A percentile compares a stretch with the other conserved stretches of the same genome.
These are phyloP conservation scores for Hydrotaea diabolus DNA, from an alignment of 2,888 invertebrate genomes.

Conservation along the genomic window DNA sequence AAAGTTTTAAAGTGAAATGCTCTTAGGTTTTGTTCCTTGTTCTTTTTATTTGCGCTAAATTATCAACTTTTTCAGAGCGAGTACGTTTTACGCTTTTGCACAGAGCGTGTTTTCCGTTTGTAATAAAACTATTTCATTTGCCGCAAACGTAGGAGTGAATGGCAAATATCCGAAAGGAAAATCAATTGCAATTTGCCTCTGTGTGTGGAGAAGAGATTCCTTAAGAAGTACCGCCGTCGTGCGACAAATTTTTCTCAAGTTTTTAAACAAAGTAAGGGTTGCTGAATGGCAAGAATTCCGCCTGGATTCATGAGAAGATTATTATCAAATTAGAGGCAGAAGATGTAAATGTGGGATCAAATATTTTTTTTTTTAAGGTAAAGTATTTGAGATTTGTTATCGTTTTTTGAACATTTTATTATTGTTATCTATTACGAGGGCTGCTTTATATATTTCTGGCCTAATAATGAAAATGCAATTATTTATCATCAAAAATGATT, in stretches of 20 bases:
- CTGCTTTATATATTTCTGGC: too few relatives aligned
- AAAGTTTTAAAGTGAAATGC: constrained; percentile 62
- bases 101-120: constrained; percentile 64
- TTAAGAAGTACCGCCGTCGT: constrained; percentile 7
- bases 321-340: too few relatives aligned
- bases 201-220: constrained; percentile 8
- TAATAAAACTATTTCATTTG: constrained; percentile 66
- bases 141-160: constrained; percentile 30
- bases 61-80: constrained; percentile 58
- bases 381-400: too few relatives aligned
- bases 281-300: constrained; percentile 29
- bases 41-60: constrained; percentile 1
- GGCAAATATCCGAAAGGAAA: constrained; percentile 32
- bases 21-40: constrained; percentile 20
- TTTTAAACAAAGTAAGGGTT: constrained; percentile 47
- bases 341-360: too few relatives aligned
- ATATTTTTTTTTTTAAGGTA: too few relatives aligned
- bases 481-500: too few relatives aligned
- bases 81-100: constrained; percentile 56
- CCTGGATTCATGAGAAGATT: too few relatives aligned
- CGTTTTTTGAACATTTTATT: too few relatives aligned
- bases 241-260: constrained; percentile 29
- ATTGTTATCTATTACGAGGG: too few relatives aligned
- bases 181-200: constrained; percentile 62
- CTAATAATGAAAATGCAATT: too few relatives aligned